Conservation (phyloP, 2,113 vertebrate genomes). For the Nettapus auritus region DNA sequence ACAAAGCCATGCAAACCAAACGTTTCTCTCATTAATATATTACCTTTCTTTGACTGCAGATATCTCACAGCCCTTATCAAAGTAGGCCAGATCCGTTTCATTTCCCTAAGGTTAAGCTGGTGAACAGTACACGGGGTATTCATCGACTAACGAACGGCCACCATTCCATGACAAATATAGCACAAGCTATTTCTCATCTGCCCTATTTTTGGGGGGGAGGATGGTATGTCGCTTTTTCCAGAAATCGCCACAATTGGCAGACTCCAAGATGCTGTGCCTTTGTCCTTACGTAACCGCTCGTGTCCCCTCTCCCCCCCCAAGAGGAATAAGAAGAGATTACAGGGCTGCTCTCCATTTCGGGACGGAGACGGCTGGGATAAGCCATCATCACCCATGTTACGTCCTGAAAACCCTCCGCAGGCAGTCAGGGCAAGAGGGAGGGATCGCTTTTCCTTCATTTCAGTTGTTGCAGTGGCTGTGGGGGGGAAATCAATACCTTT, state of each 20-base stretch:
- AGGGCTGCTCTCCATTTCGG: neutral
- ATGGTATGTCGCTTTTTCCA: neutral
- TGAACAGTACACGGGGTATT: slow-evolving; percentile 28
- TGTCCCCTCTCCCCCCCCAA: neutral
- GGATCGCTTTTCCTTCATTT: neutral
- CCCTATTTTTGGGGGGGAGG: neutral
- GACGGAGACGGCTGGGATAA: neutral
- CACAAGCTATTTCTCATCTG: slow-evolving; percentile 39
- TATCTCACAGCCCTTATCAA: slow-evolving; percentile 63
- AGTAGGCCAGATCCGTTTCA: slow-evolving; percentile 69
- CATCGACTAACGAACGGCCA: slow-evolving; percentile 38
- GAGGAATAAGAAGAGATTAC: neutral
- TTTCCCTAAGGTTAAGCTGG: slow-evolving; percentile 62
- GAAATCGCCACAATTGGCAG: neutral
- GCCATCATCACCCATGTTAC: neutral
- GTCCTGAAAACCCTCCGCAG: neutral
- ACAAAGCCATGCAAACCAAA: neutral
- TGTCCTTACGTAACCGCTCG: slow-evolving; percentile 5
- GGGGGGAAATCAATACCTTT: neutral
- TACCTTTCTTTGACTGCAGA: slow-evolving; percentile 60
- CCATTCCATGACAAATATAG: slow-evolving; percentile 57
- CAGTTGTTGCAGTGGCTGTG: neutral
- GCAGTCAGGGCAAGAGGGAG: neutral
- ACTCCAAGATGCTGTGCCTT: neutral
- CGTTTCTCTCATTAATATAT: slow-evolving; percentile 24